Conservation (phyloP, 2,888 invertebrate genomes). For the Pristionchus exspectatus region DNA sequence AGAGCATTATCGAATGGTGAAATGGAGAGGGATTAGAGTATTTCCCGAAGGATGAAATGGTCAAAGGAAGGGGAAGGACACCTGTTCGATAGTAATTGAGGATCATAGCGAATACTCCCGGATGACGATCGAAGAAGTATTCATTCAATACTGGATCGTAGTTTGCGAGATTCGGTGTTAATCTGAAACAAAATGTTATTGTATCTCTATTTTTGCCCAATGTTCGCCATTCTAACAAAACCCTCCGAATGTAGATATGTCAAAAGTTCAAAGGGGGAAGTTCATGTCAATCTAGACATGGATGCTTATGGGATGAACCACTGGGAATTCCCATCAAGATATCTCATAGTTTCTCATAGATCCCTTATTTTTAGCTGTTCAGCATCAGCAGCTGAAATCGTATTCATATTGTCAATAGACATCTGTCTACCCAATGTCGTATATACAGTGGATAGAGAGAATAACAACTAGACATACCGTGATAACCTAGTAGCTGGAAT, state of each 20-base stretch:
- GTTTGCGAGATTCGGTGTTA: slow-evolving; percentile 95
- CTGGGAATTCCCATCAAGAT: background rate
- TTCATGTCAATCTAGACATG: background rate
- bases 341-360: background rate
- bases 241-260: background rate
- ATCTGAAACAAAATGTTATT: slow-evolving; percentile 79
- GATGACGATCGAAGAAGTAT: slow-evolving; percentile 97
- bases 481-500: slow-evolving; percentile 89
- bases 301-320: background rate
- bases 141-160: slow-evolving; percentile 99
- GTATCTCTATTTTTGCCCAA: background rate
- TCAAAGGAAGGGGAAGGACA: slow-evolving; percentile 21
- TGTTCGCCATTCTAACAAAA: background rate
- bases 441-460: background rate
- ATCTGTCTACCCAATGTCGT: background rate
- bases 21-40: background rate
- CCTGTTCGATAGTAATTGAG: slow-evolving; percentile 90
- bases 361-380: background rate
- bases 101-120: slow-evolving; percentile 92
- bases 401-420: background rate
- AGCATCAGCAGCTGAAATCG: no score
- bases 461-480: slow-evolving; percentile 54
- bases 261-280: background rate
- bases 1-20: background rate
- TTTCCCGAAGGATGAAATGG: background rate